Evolutionary conservation across 1,140 invertebrate species (phyloP).

Genomic region (Drosophila triauraria): DNA sequence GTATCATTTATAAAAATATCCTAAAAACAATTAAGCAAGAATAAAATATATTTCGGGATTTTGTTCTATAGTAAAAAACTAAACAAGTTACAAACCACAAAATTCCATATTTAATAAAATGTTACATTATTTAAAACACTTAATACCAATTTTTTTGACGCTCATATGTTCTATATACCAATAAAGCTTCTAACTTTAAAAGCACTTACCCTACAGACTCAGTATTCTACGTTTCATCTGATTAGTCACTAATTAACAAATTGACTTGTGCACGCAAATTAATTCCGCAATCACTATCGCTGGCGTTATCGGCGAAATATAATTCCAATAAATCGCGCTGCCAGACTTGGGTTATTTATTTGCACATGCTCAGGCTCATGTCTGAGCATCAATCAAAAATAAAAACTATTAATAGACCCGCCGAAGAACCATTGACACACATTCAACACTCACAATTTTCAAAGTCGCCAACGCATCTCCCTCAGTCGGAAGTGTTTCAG

Average conservation of each 20-base stretch:
- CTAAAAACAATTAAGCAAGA: too few relatives aligned
- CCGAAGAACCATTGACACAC: constrained; percentile 37
- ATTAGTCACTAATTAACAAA: constrained; percentile 21
- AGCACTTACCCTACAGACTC: neutral
- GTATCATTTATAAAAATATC: too few relatives aligned
- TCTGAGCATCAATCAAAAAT: constrained; percentile 15
- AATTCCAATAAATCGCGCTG: neutral
- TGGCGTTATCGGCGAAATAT: constrained; percentile 15
- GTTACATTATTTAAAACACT: too few relatives aligned
- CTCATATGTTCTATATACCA: neutral
- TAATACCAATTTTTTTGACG: too few relatives aligned
- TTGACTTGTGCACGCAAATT: constrained; percentile 28
- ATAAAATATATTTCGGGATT: too few relatives aligned
- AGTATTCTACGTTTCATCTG: constrained; percentile 4
- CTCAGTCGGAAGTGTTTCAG: constrained; percentile 33
- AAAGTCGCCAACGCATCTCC: constrained; percentile 27
- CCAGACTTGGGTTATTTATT: constrained; percentile 2
- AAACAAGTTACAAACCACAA: too few relatives aligned
- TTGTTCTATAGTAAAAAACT: too few relatives aligned
- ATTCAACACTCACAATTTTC: constrained; percentile 12
- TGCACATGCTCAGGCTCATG: constrained; percentile 12
- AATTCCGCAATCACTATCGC: constrained; percentile 23
- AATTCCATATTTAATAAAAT: too few relatives aligned
- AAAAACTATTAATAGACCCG: constrained; percentile 43
- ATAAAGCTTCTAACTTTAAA: too few relatives aligned